Evolutionary conservation across 2,888 invertebrate genomes (phyloP).

Genomic region (Anoplius nigerrimus): DNA sequence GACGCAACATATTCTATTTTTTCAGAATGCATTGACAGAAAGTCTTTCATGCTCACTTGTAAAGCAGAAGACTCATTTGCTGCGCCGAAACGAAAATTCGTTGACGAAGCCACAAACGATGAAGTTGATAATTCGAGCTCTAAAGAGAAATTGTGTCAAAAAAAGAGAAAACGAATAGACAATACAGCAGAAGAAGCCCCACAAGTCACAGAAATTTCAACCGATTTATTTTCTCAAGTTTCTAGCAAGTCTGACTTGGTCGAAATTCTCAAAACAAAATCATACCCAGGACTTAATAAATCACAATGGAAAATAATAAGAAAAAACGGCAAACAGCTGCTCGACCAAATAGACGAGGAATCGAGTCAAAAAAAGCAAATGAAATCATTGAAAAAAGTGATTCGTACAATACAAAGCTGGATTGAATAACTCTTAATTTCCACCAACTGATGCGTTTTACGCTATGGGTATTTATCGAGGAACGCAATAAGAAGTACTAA

Average conservation of each 20-base stretch:
- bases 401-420: conserved; percentile 48
- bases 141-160: too few species aligned
- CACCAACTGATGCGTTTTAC: too few species aligned
- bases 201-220: not conserved
- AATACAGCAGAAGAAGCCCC: too few species aligned
- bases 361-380: conserved; percentile 37
- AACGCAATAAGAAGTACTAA: too few species aligned
- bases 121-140: too few species aligned
- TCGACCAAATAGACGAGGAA: conserved; percentile 58
- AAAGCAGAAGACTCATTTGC: too few species aligned
- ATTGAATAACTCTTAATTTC: conserved; percentile 16
- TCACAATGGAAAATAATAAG: conserved; percentile 78
- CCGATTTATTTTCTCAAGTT: not conserved
- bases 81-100: too few species aligned
- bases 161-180: too few species aligned
- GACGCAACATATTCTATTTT: not conserved
- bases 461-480: too few species aligned
- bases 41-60: too few species aligned
- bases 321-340: conserved; percentile 70
- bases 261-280: conserved; percentile 38
- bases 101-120: too few species aligned
- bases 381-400: conserved; percentile 47
- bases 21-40: too few species aligned
- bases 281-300: conserved; percentile 73
- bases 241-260: not conserved